A percentile compares a stretch with the other conserved stretches of the same genome.
phyloP scores from a whole-genome alignment of 2,113 vertebrate genomes.

The Anolis sagrei region DNA sequence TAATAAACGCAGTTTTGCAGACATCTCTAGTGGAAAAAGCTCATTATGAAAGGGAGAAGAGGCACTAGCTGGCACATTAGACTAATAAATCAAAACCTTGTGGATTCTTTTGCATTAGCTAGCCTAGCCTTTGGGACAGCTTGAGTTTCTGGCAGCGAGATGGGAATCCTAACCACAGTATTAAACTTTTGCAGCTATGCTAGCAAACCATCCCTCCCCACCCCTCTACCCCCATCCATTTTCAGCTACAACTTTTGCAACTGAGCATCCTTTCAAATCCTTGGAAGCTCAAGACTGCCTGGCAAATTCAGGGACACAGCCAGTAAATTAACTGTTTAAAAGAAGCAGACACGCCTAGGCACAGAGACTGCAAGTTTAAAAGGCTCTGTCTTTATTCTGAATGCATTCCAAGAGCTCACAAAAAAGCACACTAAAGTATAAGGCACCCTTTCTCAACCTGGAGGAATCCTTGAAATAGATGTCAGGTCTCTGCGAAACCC shows the following conservation, averaged over 20 bases:
- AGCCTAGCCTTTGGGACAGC: slow-evolving; percentile 36
- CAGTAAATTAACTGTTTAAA: slow-evolving; percentile 4
- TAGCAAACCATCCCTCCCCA: background rate
- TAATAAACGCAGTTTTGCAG: slow-evolving; percentile 54
- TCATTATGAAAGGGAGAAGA: slow-evolving; percentile 61
- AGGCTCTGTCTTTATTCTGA: background rate
- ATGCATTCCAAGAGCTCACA: background rate
- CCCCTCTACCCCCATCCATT: background rate
- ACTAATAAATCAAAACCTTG: slow-evolving; percentile 66
- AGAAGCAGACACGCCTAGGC: too few species aligned
- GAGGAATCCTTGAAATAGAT: too few species aligned
- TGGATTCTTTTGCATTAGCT: slow-evolving; percentile 24
- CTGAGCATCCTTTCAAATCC: background rate
- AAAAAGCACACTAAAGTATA: too few species aligned
- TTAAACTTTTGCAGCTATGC: background rate
- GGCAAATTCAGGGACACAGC: background rate
- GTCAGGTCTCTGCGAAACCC: too few species aligned
- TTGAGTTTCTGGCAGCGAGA: background rate
- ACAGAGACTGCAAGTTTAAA: background rate
- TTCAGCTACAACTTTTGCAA: background rate
- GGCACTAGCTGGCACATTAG: slow-evolving; percentile 63
- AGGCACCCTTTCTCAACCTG: too few species aligned
- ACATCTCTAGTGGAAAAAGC: slow-evolving; percentile 66
- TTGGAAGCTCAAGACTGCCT: background rate
- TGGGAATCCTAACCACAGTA: slow-evolving; percentile 17